Percentiles rank a stretch among this genome's conserved stretches.
Conservation (phyloP, 1,140 invertebrate species). For the Ceratosolen fusciceps region DNA sequence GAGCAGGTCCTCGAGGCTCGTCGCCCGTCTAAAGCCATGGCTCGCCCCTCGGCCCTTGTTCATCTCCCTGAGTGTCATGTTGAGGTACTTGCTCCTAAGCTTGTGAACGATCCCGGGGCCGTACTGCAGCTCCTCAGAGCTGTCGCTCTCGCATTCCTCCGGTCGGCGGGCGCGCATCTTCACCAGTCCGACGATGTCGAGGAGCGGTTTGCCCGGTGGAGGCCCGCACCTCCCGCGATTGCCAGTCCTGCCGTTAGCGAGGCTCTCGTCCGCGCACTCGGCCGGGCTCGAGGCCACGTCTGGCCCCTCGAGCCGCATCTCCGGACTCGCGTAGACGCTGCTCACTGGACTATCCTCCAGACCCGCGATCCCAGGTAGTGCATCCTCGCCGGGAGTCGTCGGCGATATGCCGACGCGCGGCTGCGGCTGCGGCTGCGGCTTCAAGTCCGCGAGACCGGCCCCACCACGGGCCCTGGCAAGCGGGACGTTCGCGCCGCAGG, state of each 20-base stretch:
- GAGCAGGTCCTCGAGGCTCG: slow-evolving; percentile 87
- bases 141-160: slow-evolving; percentile 72
- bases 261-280: slow-evolving; percentile 19
- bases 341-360: neutral
- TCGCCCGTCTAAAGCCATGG: slow-evolving; percentile 80
- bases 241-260: neutral
- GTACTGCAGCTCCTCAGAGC: slow-evolving; percentile 86
- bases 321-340: neutral
- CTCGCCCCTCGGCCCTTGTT: slow-evolving; percentile 76
- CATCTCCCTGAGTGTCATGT: slow-evolving; percentile 80
- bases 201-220: neutral
- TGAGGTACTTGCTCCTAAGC: slow-evolving; percentile 86
- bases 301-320: slow-evolving; percentile 68
- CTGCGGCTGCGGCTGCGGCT: neutral
- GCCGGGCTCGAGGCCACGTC: slow-evolving; percentile 55
- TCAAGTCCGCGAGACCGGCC: neutral
- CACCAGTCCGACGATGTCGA: slow-evolving; percentile 46
- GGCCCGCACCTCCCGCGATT: slow-evolving; percentile 19
- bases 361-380: neutral
- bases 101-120: slow-evolving; percentile 93
- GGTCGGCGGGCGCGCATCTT: slow-evolving; percentile 43
- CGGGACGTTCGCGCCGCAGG: slow-evolving; percentile 14
- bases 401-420: slow-evolving; percentile 33
- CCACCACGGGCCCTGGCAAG: neutral
- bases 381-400: slow-evolving; percentile 65